A percentile compares a stretch with the other conserved stretches of the same genome.
phyloP scores from a whole-genome alignment of 2,113 vertebrate genomes.

The Alaudala cheleensis region DNA sequence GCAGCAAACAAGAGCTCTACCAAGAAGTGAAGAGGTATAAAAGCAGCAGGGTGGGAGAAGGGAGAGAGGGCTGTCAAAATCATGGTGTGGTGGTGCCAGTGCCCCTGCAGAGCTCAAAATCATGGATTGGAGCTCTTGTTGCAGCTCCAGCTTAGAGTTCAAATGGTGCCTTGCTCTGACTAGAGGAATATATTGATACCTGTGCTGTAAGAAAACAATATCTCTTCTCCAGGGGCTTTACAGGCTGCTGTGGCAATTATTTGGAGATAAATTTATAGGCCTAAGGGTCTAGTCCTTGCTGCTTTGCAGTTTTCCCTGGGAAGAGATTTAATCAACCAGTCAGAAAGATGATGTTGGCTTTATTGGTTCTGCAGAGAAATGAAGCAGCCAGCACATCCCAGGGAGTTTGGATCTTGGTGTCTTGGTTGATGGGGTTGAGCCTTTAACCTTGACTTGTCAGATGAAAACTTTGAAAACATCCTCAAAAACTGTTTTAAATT shows the following conservation, averaged over 20 bases:
- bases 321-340: conserved; percentile 36
- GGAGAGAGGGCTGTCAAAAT: not conserved
- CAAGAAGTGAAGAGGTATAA: conserved; percentile 87
- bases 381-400: conserved; percentile 17
- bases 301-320: not conserved
- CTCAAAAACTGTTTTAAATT: not conserved
- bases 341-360: conserved; percentile 30
- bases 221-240: not conserved
- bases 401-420: conserved; percentile 19
- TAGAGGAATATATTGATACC: not conserved
- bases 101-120: not conserved
- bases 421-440: not conserved
- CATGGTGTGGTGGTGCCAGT: not conserved
- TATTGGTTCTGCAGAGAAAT: conserved; percentile 16
- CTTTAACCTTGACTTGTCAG: conserved; percentile 52
- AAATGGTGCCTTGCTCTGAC: not conserved
- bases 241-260: not conserved
- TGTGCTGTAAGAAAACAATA: not conserved
- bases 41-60: not conserved
- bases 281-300: not conserved
- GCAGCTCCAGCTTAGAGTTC: not conserved
- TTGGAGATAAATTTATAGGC: conserved; percentile 2
- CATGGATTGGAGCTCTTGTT: not conserved
- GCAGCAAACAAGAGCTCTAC: conserved; percentile 79
- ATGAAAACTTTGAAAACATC: conserved; percentile 19